phyloP scores from a whole-genome alignment of 2,113 vertebrate species.

The Misgurnus mizolepis region DNA sequence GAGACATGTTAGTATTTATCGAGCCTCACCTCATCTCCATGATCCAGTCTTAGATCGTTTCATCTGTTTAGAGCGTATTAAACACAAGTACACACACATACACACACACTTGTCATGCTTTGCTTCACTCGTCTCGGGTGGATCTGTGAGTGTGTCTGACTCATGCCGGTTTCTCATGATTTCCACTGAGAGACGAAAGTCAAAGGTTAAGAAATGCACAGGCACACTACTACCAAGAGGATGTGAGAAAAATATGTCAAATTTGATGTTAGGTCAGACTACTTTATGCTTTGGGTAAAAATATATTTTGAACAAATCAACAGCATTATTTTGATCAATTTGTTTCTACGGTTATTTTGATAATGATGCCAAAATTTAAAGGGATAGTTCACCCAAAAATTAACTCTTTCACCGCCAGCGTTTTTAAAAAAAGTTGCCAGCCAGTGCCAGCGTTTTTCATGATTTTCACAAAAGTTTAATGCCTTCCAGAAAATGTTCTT shows the following conservation, averaged over 20 bases:
- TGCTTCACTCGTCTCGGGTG: not conserved
- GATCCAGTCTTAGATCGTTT: conserved; percentile 36
- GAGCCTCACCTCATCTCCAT: conserved; percentile 23
- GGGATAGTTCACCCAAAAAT: too few relatives aligned
- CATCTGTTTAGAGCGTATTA: not conserved
- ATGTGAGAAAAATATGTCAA: conserved; percentile 16
- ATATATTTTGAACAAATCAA: not conserved
- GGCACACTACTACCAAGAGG: conserved; percentile 7
- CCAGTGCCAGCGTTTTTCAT: too few relatives aligned
- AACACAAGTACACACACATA: not conserved
- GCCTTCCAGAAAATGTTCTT: too few relatives aligned
- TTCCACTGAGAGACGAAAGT: conserved; percentile 6
- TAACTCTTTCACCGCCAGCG: too few relatives aligned
- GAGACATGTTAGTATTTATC: not conserved
- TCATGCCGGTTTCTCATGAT: not conserved
- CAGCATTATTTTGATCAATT: too few relatives aligned
- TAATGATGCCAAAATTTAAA: too few relatives aligned
- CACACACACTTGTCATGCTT: not conserved
- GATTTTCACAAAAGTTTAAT: too few relatives aligned
- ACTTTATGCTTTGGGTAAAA: not conserved
- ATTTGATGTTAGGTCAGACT: conserved; percentile 10
- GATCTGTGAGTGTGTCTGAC: not conserved
- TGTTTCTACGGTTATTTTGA: too few relatives aligned
- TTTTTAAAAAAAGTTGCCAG: too few relatives aligned
- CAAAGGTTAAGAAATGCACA: conserved; percentile 15